These are phyloP conservation scores for Sturnus vulgaris DNA, from an alignment of 2,113 vertebrate genomes.

Conservation along the genomic window DNA sequence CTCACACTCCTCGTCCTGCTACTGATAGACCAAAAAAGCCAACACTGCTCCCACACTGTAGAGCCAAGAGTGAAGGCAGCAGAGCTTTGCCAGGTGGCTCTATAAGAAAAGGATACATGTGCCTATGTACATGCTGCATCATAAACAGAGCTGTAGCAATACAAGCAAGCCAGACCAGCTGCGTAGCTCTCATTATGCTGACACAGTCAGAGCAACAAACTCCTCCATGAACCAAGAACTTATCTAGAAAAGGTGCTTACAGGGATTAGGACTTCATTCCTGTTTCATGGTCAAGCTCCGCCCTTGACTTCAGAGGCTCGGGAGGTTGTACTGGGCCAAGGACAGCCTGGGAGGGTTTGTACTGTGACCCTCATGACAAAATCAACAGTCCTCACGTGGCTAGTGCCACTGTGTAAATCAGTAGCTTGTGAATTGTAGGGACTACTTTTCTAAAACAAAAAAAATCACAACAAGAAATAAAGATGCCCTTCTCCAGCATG, in stretches of 20 bases:
- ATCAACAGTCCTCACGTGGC: neutral
- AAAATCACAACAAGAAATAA: neutral
- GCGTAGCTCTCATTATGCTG: neutral
- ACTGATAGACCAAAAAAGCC: neutral
- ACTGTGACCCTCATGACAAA: neutral
- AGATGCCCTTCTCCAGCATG: neutral
- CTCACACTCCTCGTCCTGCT: fast-evolving
- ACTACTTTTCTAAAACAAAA: neutral
- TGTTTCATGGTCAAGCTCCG: neutral
- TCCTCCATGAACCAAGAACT: neutral
- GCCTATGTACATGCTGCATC: neutral
- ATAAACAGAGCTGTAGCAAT: fast-evolving
- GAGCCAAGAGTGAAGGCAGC: neutral
- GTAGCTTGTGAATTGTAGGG: neutral
- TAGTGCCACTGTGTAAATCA: neutral
- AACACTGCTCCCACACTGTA: neutral
- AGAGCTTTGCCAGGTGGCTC: neutral
- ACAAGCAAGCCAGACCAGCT: neutral
- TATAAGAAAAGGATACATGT: fast-evolving
- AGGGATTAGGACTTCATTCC: constrained; percentile 5
- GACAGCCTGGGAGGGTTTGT: neutral
- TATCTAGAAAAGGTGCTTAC: constrained; percentile 27
- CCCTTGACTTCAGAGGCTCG: neutral
- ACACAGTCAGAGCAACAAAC: neutral
- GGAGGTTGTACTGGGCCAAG: fast-evolving